These are phyloP conservation scores for Allobates femoralis DNA, from an alignment of 2,797 vertebrate genomes.

Conservation along the genomic window DNA sequence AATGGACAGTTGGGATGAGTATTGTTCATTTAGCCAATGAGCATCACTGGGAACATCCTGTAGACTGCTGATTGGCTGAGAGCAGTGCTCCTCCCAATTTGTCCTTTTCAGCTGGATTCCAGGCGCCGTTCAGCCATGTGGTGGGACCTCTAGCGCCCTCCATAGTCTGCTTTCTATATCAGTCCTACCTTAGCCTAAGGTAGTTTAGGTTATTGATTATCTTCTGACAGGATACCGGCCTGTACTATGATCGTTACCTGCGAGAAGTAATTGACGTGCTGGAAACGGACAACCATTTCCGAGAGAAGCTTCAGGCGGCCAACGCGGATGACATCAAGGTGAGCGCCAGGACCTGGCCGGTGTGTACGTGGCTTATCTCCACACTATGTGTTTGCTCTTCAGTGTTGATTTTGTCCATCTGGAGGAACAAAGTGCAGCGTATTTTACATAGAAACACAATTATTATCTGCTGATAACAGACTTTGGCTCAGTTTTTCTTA, in stretches of 20 bases:
- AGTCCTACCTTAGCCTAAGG: not conserved
- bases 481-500: not conserved
- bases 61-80: too few species aligned
- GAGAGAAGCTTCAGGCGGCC: constrained; percentile 89
- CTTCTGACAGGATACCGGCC: constrained; percentile 83
- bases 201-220: not conserved
- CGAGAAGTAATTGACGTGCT: constrained; percentile 91
- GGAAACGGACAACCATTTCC: constrained; percentile 91
- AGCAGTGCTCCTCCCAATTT: too few species aligned
- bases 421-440: not conserved
- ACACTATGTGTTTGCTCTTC: not conserved
- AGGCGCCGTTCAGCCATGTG: too few species aligned
- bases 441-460: not conserved
- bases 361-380: not conserved
- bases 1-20: not conserved
- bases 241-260: constrained; percentile 91
- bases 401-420: rapidly evolving
- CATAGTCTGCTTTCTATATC: not conserved
- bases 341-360: not conserved
- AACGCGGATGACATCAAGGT: constrained; percentile 93
- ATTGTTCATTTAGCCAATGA: too few species aligned
- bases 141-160: not conserved
- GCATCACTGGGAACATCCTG: too few species aligned
- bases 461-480: not conserved
- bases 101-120: too few species aligned